phyloP scores from a whole-genome alignment of 2,113 vertebrate genomes.

The Austrofundulus limnaeus region DNA sequence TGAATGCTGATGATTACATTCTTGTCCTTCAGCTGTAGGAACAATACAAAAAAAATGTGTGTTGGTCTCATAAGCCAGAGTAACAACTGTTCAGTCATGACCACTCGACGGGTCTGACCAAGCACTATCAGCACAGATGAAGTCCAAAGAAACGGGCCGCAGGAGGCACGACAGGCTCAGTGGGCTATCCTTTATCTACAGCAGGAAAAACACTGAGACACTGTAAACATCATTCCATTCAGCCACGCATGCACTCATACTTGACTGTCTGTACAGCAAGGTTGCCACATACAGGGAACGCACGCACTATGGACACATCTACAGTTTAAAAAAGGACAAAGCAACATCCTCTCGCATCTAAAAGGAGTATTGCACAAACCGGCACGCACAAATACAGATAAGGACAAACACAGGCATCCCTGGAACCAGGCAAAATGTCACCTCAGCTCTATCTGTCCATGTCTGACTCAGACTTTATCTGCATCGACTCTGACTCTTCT shows the following conservation, averaged over 20 bases:
- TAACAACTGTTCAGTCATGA: constrained; percentile 5
- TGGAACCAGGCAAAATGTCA: constrained; percentile 65
- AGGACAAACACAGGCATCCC: constrained; percentile 55
- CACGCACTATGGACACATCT: constrained; percentile 13
- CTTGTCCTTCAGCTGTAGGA: not conserved
- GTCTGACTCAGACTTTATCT: constrained; percentile 38
- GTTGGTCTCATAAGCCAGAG: not conserved
- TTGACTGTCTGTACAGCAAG: constrained; percentile 26
- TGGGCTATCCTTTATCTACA: constrained; percentile 29
- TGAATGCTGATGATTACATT: not conserved
- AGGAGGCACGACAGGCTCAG: constrained; percentile 25
- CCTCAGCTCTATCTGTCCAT: constrained; percentile 53
- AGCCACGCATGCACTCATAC: constrained; percentile 5
- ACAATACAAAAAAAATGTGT: constrained; percentile 4
- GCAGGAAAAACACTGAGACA: constrained; percentile 19
- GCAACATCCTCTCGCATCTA: constrained; percentile 18
- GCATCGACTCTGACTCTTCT: constrained; percentile 44
- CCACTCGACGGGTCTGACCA: not conserved
- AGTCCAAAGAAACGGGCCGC: constrained; percentile 10
- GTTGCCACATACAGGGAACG: not conserved
- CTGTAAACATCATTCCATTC: constrained; percentile 26
- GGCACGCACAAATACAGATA: constrained; percentile 59
- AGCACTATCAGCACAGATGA: constrained; percentile 17
- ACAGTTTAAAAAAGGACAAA: constrained; percentile 21
- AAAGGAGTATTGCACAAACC: constrained; percentile 34